phyloP scores from a whole-genome alignment of 2,113 vertebrate species.

The Peromyscus californicus region DNA sequence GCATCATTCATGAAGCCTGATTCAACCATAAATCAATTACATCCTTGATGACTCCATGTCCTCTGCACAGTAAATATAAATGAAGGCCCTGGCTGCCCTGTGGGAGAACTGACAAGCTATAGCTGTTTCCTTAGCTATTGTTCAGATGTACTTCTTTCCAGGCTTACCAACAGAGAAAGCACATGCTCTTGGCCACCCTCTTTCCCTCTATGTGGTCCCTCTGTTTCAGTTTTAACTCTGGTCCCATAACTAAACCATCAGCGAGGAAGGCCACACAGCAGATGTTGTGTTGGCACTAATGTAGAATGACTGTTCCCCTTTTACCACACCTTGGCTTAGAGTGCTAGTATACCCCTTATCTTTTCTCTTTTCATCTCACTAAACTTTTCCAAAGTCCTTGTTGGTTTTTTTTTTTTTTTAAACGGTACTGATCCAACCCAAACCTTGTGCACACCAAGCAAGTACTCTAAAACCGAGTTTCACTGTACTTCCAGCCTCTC shows the following conservation, averaged over 20 bases:
- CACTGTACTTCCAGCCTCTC: neutral
- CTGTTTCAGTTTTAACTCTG: neutral
- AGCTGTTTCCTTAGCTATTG: neutral
- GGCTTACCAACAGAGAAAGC: neutral
- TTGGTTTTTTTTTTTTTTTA: neutral
- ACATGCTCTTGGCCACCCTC: neutral
- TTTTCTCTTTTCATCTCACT: neutral
- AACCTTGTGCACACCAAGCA: neutral
- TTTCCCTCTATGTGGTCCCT: neutral
- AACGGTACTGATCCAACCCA: neutral
- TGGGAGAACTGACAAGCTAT: neutral
- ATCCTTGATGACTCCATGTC: neutral
- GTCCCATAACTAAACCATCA: neutral
- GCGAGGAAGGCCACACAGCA: neutral
- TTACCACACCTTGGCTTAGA: neutral
- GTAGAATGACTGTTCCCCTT: neutral
- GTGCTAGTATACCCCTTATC: neutral
- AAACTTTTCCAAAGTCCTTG: neutral
- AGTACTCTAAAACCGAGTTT: neutral
- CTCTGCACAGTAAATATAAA: neutral
- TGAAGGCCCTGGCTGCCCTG: neutral
- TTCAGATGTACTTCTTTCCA: neutral
- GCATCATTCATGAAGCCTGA: neutral
- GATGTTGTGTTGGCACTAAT: too few relatives aligned
- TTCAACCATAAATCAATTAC: neutral